Evolutionary conservation across 2,113 vertebrate genomes (phyloP).

Genomic region (Nansenia antarctica): DNA sequence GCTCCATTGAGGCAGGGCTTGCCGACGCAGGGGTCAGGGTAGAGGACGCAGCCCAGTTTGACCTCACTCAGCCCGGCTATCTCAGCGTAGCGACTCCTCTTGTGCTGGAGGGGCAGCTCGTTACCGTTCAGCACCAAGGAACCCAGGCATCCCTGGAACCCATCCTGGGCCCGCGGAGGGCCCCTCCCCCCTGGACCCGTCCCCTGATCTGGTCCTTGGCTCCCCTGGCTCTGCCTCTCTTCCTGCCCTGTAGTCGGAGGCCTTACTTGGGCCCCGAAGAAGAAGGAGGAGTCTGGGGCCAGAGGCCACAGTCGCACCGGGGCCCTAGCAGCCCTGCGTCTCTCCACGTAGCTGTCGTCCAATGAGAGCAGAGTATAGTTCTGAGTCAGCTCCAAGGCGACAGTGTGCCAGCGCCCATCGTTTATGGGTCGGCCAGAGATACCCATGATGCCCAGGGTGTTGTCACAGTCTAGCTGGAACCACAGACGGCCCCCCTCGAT

Average conservation of each 20-base stretch:
- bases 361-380: conserved; percentile 92
- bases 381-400: conserved; percentile 90
- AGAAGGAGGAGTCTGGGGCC: conserved; percentile 83
- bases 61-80: conserved; percentile 89
- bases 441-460: conserved; percentile 88
- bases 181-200: conserved; percentile 57
- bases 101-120: conserved; percentile 91
- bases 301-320: conserved; percentile 88
- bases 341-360: conserved; percentile 94
- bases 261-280: conserved; percentile 92
- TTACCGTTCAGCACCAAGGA: conserved; percentile 86
- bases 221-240: conserved; percentile 65
- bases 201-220: conserved; percentile 64
- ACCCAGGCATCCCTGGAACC: conserved; percentile 94
- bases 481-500: conserved; percentile 90
- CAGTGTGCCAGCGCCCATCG: conserved; percentile 92
- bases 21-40: conserved; percentile 86
- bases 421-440: conserved; percentile 90
- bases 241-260: conserved; percentile 70
- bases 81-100: conserved; percentile 89
- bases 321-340: conserved; percentile 77
- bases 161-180: conserved; percentile 81
- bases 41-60: conserved; percentile 90
- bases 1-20: conserved; percentile 90
- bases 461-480: conserved; percentile 96